phyloP scores from a whole-genome alignment of 2,797 vertebrate genomes.

The Prionace glauca region DNA sequence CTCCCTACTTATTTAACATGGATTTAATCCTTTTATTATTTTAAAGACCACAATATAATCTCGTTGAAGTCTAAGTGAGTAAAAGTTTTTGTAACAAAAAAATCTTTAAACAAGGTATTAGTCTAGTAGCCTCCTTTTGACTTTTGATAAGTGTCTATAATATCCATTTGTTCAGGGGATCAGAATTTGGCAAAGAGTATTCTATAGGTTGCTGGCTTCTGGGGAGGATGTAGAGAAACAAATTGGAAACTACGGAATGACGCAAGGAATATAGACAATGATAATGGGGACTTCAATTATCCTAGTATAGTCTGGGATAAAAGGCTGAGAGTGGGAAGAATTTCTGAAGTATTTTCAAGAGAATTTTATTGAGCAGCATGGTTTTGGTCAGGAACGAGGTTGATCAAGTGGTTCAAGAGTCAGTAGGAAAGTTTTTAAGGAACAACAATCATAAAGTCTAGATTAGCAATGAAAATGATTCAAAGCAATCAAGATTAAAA shows the following conservation, averaged over 20 bases:
- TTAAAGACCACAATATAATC: background rate
- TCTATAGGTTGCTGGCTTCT: background rate
- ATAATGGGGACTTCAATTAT: background rate
- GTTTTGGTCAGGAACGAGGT: background rate
- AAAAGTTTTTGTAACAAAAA: background rate
- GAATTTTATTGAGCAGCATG: background rate
- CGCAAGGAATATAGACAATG: background rate
- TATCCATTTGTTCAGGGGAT: background rate
- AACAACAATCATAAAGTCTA: background rate
- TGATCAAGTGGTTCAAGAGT: background rate
- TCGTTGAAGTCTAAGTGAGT: background rate
- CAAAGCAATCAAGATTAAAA: background rate
- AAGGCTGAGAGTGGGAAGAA: no score
- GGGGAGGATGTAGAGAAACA: background rate
- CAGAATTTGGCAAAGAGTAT: background rate
- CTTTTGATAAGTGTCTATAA: no score
- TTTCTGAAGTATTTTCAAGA: background rate
- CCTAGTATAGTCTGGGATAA: background rate
- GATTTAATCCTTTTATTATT: background rate
- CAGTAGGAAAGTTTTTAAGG: background rate
- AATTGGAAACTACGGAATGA: background rate
- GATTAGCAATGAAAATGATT: background rate
- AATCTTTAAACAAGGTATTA: no score
- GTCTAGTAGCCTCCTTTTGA: no score
- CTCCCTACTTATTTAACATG: background rate